These are phyloP conservation scores for Hoplias malabaricus DNA, from an alignment of 2,113 vertebrate genomes.

Conservation along the genomic window DNA sequence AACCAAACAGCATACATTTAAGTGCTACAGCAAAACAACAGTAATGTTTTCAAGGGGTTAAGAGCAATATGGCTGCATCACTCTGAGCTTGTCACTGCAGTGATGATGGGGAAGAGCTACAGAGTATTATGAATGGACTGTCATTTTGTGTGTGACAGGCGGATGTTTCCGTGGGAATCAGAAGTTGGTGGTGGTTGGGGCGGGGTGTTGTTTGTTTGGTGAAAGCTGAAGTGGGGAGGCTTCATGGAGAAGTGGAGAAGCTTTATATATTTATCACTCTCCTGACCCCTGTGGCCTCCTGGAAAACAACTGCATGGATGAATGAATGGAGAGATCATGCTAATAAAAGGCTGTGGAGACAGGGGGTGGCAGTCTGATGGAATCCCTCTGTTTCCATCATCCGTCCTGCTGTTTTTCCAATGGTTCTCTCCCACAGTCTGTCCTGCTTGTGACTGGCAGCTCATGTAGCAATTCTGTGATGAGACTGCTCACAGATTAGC, in stretches of 20 bases:
- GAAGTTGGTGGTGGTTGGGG: conserved; percentile 35
- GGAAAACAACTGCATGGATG: conserved; percentile 64
- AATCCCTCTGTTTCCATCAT: conserved; percentile 15
- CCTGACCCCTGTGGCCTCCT: conserved; percentile 59
- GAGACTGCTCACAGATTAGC: conserved; percentile 10
- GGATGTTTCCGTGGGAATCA: conserved; percentile 67
- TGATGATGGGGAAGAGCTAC: conserved; percentile 37
- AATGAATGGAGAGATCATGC: conserved; percentile 74
- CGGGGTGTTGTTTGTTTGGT: conserved; percentile 12
- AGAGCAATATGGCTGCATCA: conserved; percentile 1
- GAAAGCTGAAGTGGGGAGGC: conserved; percentile 20
- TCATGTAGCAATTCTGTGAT: background rate
- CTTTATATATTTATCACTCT: conserved; percentile 73
- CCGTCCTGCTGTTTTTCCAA: background rate
- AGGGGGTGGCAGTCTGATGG: conserved; percentile 19
- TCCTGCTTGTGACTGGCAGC: background rate
- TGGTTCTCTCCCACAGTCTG: background rate
- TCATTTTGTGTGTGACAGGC: conserved; percentile 68
- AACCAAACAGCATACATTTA: no score
- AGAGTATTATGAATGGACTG: conserved; percentile 43
- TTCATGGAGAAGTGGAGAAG: conserved; percentile 60
- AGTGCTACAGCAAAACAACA: no score
- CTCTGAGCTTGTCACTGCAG: background rate
- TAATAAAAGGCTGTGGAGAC: conserved; percentile 52
- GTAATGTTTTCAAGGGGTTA: background rate